phyloP scores from a whole-genome alignment of 2,888 invertebrate species.

The Oxyscelio sp. region DNA sequence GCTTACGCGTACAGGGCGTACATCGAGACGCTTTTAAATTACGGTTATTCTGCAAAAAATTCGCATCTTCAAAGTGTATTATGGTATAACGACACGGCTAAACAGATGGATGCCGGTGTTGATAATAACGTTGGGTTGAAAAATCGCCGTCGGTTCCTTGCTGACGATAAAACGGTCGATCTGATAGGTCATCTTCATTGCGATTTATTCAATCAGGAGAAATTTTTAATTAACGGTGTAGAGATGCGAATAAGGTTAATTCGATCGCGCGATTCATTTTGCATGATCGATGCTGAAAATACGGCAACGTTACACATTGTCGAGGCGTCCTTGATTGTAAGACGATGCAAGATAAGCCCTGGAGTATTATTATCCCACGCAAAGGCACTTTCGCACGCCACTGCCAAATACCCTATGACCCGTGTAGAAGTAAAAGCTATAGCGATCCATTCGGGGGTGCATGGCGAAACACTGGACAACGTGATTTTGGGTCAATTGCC shows the following conservation, averaged over 20 bases:
- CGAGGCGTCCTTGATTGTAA: constrained; percentile 1
- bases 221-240: too few species aligned
- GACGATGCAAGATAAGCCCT: not conserved
- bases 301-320: not conserved
- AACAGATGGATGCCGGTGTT: not conserved
- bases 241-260: too few species aligned
- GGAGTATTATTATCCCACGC: not conserved
- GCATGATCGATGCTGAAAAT: not conserved
- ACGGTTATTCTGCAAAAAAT: constrained; percentile 52
- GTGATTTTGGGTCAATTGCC: too few species aligned
- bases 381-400: not conserved
- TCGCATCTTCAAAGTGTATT: too few species aligned
- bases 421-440: too few species aligned
- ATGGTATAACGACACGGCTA: constrained; percentile 41
- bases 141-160: too few species aligned
- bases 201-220: not conserved
- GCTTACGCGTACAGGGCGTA: constrained; percentile 76
- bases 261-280: too few species aligned
- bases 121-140: too few species aligned
- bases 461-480: constrained; percentile 80
- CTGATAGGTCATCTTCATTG: not conserved
- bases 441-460: too few species aligned
- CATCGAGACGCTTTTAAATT: constrained; percentile 77
- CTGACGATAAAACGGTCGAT: constrained; percentile 4
- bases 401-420: too few species aligned